Conservation (phyloP, 2,888 invertebrate genomes). For the Callyntrura sp. region DNA sequence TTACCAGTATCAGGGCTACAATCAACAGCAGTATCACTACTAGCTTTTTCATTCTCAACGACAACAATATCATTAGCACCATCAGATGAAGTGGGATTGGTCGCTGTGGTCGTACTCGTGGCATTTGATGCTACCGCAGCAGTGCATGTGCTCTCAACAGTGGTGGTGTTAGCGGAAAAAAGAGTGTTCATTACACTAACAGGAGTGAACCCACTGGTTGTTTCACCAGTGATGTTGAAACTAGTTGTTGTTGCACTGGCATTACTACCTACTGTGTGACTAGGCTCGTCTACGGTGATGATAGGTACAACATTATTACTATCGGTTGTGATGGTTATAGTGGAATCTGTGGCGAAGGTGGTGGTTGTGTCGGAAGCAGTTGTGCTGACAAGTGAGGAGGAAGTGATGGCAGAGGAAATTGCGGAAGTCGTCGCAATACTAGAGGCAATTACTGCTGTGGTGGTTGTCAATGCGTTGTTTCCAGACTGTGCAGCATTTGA, state of each 20-base stretch:
- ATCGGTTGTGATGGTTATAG: background rate
- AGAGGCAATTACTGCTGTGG: slow-evolving; percentile 5
- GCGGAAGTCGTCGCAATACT: slow-evolving; percentile 6
- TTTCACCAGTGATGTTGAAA: slow-evolving; percentile 1
- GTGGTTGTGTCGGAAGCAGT: background rate
- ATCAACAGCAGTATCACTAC: slow-evolving; percentile 80
- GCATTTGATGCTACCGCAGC: slow-evolving; percentile 9
- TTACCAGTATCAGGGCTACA: slow-evolving; percentile 82
- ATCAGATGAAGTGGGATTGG: slow-evolving; percentile 41
- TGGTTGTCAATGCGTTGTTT: background rate
- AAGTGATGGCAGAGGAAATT: slow-evolving; percentile 29
- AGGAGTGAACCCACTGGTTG: background rate
- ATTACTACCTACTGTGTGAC: background rate
- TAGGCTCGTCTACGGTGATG: background rate
- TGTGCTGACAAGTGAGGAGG: slow-evolving; percentile 1
- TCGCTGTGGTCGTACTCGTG: slow-evolving; percentile 6
- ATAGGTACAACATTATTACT: background rate
- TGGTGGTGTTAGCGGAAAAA: slow-evolving; percentile 10
- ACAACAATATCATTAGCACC: slow-evolving; percentile 78
- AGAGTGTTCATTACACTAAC: background rate
- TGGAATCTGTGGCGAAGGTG: background rate
- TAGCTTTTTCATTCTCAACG: slow-evolving; percentile 78
- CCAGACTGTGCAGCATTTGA: background rate
- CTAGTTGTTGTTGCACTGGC: background rate
- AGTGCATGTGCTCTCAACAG: slow-evolving; percentile 23